These are phyloP conservation scores for Lasioglossum zephyrum DNA, from an alignment of 2,888 invertebrate species.

Conservation along the genomic window DNA sequence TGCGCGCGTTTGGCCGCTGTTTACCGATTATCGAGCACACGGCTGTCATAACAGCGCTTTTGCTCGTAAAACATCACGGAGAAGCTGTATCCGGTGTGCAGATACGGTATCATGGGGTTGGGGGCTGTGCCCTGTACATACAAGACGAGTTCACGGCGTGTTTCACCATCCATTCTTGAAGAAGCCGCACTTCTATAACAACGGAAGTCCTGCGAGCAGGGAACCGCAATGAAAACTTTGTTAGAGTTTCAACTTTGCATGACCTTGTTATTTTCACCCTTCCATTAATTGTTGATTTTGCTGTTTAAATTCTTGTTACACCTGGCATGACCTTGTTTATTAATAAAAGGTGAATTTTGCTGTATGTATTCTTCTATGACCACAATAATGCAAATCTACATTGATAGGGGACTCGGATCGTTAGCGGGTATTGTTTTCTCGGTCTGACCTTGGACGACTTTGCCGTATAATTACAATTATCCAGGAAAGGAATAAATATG, in stretches of 20 bases:
- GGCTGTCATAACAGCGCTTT: conserved; percentile 5
- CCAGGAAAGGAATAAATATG: neutral
- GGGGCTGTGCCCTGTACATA: neutral
- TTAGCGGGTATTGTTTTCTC: too few species aligned
- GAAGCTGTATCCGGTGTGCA: neutral
- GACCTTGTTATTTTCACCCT: neutral
- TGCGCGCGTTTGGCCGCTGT: neutral
- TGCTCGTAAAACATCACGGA: neutral
- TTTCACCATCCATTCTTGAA: conserved; percentile 10
- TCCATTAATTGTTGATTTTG: too few species aligned
- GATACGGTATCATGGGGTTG: neutral
- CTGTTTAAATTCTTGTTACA: neutral
- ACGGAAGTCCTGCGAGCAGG: neutral
- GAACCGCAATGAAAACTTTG: neutral
- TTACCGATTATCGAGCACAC: conserved; percentile 5
- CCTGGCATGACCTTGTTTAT: neutral
- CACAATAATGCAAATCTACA: too few species aligned
- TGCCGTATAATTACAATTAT: too few species aligned
- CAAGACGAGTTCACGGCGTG: neutral
- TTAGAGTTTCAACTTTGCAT: neutral
- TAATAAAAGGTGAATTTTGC: too few species aligned
- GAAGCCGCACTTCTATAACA: neutral
- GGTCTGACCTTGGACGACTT: neutral
- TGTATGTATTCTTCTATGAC: neutral
- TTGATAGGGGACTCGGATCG: neutral